Conservation (phyloP, 1,140 invertebrate genomes). For the Acromyrmex heyeri region DNA sequence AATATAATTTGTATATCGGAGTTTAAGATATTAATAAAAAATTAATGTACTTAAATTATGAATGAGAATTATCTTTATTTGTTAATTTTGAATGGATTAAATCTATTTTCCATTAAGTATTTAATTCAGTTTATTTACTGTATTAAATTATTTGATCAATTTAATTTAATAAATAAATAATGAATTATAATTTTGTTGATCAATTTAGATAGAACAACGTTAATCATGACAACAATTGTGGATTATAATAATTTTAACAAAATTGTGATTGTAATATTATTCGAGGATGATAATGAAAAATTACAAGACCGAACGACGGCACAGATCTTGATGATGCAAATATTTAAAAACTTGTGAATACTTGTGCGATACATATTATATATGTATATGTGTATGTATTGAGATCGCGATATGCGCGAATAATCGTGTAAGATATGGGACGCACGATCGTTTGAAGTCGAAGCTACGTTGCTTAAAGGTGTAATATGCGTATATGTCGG, state of each 20-base stretch:
- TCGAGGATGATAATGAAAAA: neutral
- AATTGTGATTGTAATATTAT: neutral
- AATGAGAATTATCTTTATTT: no score
- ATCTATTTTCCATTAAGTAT: neutral
- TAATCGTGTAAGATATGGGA: slow-evolving; percentile 41
- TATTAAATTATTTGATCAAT: neutral
- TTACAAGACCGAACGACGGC: slow-evolving; percentile 14
- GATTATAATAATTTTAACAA: neutral
- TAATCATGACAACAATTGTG: neutral
- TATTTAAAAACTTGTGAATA: slow-evolving; percentile 44
- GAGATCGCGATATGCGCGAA: slow-evolving; percentile 28
- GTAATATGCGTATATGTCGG: slow-evolving; percentile 41
- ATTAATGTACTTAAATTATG: neutral
- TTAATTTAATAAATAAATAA: slow-evolving; percentile 1
- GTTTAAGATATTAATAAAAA: neutral
- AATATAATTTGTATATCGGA: slow-evolving; percentile 11
- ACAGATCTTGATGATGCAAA: slow-evolving; percentile 28
- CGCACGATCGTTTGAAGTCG: slow-evolving; percentile 15
- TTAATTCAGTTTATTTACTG: neutral
- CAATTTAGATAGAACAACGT: neutral
- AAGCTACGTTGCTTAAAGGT: slow-evolving; percentile 38
- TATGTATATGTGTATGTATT: slow-evolving; percentile 48
- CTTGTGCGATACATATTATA: slow-evolving; percentile 49
- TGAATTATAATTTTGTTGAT: neutral
- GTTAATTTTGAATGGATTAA: neutral